Percentiles rank a stretch among this genome's conserved stretches.
phyloP scores from a whole-genome alignment of 1,140 invertebrate genomes.

The Achroia grisella region DNA sequence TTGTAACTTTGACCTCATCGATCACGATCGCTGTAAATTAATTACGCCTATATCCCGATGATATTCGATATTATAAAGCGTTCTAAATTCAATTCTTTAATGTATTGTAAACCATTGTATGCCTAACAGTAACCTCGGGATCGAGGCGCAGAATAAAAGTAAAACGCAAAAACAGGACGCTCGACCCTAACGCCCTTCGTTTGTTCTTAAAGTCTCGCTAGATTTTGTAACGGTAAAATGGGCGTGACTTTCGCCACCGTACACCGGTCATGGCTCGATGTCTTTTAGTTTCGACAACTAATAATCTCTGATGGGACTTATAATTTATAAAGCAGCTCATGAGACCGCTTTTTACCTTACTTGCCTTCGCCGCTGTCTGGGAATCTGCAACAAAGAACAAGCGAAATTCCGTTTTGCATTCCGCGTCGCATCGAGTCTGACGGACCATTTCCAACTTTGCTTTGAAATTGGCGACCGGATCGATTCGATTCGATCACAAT shows the following conservation, averaged over 20 bases:
- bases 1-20: slow-evolving; percentile 18
- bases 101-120: slow-evolving; percentile 16
- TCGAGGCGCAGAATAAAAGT: slow-evolving; percentile 41
- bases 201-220: slow-evolving; percentile 27
- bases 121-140: slow-evolving; percentile 13
- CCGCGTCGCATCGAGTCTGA: slow-evolving; percentile 52
- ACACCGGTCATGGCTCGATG: slow-evolving; percentile 8
- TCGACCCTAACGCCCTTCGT: slow-evolving; percentile 50
- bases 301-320: slow-evolving; percentile 43
- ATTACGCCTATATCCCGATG: slow-evolving; percentile 6
- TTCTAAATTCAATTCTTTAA: slow-evolving; percentile 19
- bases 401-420: slow-evolving; percentile 65
- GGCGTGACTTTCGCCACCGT: slow-evolving; percentile 30
- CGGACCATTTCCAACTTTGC: slow-evolving; percentile 43
- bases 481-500: slow-evolving; percentile 16
- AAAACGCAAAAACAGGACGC: slow-evolving; percentile 37
- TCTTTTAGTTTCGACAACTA: slow-evolving; percentile 57
- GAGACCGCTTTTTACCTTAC: slow-evolving; percentile 61
- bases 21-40: slow-evolving; percentile 13
- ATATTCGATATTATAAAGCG: background rate
- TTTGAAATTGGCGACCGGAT: slow-evolving; percentile 48
- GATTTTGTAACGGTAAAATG: slow-evolving; percentile 57
- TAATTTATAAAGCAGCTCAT: slow-evolving; percentile 63
- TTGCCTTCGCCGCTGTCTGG: slow-evolving; percentile 58
- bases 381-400: slow-evolving; percentile 65